Conservation (phyloP, 2,888 invertebrate genomes). For the Zelleria hepariella region DNA sequence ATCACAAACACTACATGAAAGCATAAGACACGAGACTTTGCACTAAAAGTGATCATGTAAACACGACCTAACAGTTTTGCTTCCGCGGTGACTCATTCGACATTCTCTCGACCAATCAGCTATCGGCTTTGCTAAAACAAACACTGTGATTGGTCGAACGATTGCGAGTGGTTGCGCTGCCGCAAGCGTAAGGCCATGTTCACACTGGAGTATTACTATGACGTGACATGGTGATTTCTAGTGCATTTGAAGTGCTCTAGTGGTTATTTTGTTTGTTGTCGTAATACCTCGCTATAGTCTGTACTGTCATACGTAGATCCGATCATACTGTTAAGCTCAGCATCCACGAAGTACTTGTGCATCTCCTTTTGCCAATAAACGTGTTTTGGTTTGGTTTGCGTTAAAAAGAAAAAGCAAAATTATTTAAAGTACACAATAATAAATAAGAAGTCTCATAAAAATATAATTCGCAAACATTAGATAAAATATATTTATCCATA, state of each 20-base stretch:
- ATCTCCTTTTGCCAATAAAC: slow-evolving; percentile 77
- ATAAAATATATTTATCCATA: too few relatives aligned
- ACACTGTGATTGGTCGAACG: background rate
- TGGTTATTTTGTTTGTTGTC: slow-evolving; percentile 13
- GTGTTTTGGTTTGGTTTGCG: slow-evolving; percentile 60
- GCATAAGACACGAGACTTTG: slow-evolving; percentile 26
- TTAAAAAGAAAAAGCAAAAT: slow-evolving; percentile 58
- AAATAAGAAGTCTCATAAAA: background rate
- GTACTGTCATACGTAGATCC: slow-evolving; percentile 73
- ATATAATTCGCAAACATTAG: background rate
- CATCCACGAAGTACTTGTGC: slow-evolving; percentile 86
- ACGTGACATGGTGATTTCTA: slow-evolving; percentile 10
- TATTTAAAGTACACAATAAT: background rate
- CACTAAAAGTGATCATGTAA: slow-evolving; percentile 15
- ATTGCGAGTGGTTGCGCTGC: background rate
- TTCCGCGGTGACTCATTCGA: background rate
- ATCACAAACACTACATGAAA: slow-evolving; percentile 64
- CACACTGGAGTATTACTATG: slow-evolving; percentile 7
- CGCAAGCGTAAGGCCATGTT: slow-evolving; percentile 11
- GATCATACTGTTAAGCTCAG: slow-evolving; percentile 84
- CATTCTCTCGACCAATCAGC: background rate
- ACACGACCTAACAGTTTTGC: slow-evolving; percentile 13
- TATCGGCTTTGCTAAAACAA: background rate
- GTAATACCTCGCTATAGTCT: slow-evolving; percentile 62
- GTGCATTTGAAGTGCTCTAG: slow-evolving; percentile 13